A percentile compares a stretch with the other conserved stretches of the same genome.
Evolutionary conservation across 2,888 invertebrate genomes (phyloP).

Genomic region (Ochlodes sylvanus): DNA sequence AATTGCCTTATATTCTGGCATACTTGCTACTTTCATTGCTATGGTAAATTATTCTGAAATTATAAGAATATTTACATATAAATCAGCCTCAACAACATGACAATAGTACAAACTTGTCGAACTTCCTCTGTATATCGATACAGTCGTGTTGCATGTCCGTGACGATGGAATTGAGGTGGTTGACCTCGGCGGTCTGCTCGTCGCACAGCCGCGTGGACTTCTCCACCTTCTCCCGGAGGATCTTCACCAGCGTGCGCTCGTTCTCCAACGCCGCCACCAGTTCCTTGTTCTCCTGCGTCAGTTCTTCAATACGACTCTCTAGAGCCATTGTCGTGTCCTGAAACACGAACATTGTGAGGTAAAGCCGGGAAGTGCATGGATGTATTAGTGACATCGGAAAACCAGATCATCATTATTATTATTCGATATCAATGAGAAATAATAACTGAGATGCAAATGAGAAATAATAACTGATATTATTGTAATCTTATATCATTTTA

Average conservation of each 20-base stretch:
- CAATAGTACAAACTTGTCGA: constrained; percentile 70
- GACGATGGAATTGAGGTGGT: constrained; percentile 68
- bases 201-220: constrained; percentile 76
- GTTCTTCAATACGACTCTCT: constrained; percentile 74
- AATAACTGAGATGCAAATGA: no score
- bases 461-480: no score
- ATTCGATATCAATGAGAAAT: no score
- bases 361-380: no score
- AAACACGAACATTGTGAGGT: constrained; percentile 42
- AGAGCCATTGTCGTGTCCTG: constrained; percentile 73
- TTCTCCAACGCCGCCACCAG: constrained; percentile 79
- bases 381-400: no score
- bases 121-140: constrained; percentile 71
- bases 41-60: no score
- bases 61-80: no score
- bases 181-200: constrained; percentile 81
- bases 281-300: constrained; percentile 79
- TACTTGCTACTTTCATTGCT: no score
- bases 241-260: constrained; percentile 81
- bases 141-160: constrained; percentile 77
- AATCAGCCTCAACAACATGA: not conserved
- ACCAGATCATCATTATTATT: no score
- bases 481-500: no score
- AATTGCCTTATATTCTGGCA: no score
- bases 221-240: constrained; percentile 78